Evolutionary conservation across 2,797 vertebrate genomes (phyloP), one percentile per base, ranked within the genome.

Genomic region (Eulemur rubriventer): DNA sequence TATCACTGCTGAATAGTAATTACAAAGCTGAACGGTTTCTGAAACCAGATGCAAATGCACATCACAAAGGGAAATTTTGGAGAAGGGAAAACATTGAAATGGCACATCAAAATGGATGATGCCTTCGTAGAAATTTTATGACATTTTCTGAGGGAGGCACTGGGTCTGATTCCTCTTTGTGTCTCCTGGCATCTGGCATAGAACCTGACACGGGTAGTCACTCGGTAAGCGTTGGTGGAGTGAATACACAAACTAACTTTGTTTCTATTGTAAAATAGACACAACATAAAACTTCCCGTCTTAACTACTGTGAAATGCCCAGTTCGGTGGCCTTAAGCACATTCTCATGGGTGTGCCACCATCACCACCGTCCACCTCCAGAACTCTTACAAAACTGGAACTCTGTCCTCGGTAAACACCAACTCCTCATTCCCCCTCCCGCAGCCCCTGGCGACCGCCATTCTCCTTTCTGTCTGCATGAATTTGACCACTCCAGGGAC

Each of bases 351-450:
- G 5, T 43, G 52, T 12, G 41, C 2, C 1, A 13, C 33, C 33
- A 0, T 28, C 57, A 6, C 13, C 16, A 6, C 4, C 6, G 8
- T 13, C 48, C 6, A 0, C 50, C 1, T 13, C 72, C 46, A 75
- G 70, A 80, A 88, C 28, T 33, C 22, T 26, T 7, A 18, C 13
- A 13, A 50, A 38, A 11, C 48, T 7, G 28, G 41, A 41, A 9
- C 41, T 26, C 61, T 48, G 24, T 16, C 1, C 35, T 35, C 1
- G 0, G 16, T 35, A 35, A 30, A 50, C 18, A 3, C 14, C 4
- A 1, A 35, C 30, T 30, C 41, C 55, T 52, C 10, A 0, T 1
- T 0, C 6, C 3, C 33, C 50, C 4, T 7, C 16, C 10, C 2
- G 22, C 6, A 3, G 1, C 2, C 1, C 50, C 20, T 2, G 3